Evolutionary conservation across 1,140 invertebrate genomes (phyloP).

Genomic region (Manduca sexta): DNA sequence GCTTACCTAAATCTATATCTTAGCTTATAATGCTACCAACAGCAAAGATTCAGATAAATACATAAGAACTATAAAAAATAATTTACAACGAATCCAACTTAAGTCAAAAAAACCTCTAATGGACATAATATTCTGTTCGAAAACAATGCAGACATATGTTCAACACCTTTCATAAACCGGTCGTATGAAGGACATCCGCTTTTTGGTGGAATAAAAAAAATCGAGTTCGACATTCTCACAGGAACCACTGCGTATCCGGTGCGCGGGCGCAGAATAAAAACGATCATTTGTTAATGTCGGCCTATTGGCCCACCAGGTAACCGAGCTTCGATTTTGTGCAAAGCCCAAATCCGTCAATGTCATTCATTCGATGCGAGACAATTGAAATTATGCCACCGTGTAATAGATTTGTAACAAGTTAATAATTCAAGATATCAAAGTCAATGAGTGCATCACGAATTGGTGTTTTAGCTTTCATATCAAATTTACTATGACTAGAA

Average conservation of each 20-base stretch:
- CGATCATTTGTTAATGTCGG: constrained; percentile 61
- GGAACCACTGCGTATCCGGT: constrained; percentile 67
- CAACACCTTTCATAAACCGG: constrained; percentile 72
- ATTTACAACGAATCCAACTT: constrained; percentile 2
- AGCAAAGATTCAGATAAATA: no score
- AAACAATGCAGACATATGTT: constrained; percentile 64
- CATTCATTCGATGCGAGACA: constrained; percentile 4
- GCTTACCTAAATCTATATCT: no score
- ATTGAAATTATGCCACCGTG: neutral
- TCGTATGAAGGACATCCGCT: constrained; percentile 70
- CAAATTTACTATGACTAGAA: no score
- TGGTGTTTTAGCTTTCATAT: no score
- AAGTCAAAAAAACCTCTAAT: constrained; percentile 16
- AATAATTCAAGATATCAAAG: no score
- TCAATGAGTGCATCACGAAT: no score
- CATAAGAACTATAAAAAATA: neutral
- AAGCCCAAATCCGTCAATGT: constrained; percentile 21
- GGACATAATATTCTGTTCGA: constrained; percentile 28
- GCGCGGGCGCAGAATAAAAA: constrained; percentile 61
- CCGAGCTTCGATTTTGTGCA: constrained; percentile 13
- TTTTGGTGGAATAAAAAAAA: constrained; percentile 66
- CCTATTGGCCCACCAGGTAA: constrained; percentile 37
- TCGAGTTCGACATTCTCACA: constrained; percentile 68
- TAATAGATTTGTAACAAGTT: neutral
- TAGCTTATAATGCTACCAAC: no score